A percentile compares a stretch with the other conserved stretches of the same genome.
Evolutionary conservation across 1,140 invertebrate species (phyloP).

Genomic region (Pantala flavescens): DNA sequence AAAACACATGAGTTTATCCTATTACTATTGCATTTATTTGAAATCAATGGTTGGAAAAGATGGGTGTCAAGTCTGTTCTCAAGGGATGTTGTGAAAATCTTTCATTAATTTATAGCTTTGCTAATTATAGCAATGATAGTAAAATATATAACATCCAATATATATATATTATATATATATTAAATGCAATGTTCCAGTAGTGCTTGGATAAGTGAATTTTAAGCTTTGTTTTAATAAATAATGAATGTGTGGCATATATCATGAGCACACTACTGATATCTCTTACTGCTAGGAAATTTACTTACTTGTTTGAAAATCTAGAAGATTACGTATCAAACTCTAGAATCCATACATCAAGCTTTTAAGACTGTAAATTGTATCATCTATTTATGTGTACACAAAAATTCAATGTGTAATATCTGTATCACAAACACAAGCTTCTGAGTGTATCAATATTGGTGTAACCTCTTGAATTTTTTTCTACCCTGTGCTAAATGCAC

Average conservation of each 20-base stretch:
- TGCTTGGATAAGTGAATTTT: not conserved
- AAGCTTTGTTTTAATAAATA: not conserved
- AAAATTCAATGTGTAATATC: not conserved
- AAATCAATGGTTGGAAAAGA: not conserved
- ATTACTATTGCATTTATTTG: too few relatives aligned
- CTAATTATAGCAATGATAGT: not conserved
- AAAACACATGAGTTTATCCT: too few relatives aligned
- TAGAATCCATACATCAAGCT: conserved; percentile 7
- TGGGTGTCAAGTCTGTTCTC: not conserved
- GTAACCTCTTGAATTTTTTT: not conserved
- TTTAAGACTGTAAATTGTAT: not conserved
- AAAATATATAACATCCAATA: not conserved
- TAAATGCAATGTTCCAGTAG: not conserved
- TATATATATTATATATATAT: conserved; percentile 2
- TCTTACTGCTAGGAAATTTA: not conserved
- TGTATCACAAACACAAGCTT: not conserved
- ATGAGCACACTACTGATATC: not conserved
- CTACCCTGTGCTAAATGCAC: not conserved
- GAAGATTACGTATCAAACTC: not conserved
- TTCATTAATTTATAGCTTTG: conserved; percentile 4
- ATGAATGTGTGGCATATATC: not conserved
- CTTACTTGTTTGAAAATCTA: not conserved
- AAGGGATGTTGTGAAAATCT: not conserved
- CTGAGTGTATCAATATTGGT: conserved; percentile 7
- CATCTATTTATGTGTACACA: not conserved